Percentiles rank a stretch among this genome's conserved stretches.
Evolutionary conservation across 2,797 vertebrate genomes (phyloP).

Genomic region (Aeoliscus strigatus): DNA sequence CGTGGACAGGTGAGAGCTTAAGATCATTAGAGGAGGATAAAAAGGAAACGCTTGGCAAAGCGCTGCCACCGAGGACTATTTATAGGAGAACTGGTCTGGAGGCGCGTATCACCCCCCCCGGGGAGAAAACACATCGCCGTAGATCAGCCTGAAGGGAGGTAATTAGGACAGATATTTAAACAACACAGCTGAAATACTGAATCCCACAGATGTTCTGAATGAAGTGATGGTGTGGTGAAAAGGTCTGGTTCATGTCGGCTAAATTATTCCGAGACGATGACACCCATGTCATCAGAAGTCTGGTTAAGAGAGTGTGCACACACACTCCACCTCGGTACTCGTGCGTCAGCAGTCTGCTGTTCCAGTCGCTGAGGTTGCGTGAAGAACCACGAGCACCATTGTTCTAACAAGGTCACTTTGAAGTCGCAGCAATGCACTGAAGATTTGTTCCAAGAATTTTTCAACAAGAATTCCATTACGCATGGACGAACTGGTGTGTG

Average conservation of each 20-base stretch:
- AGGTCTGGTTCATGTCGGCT: conserved; percentile 46
- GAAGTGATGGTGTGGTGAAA: conserved; percentile 59
- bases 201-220: conserved; percentile 71
- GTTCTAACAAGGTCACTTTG: conserved; percentile 62
- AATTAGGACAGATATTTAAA: conserved; percentile 72
- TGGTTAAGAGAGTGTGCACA: conserved; percentile 64
- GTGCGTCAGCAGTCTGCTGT: conserved; percentile 47
- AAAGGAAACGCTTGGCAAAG: conserved; percentile 33
- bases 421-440: conserved; percentile 37
- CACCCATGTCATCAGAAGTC: conserved; percentile 47
- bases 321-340: conserved; percentile 23
- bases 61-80: conserved; percentile 49
- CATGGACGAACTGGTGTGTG: no score
- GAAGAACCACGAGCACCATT: conserved; percentile 45
- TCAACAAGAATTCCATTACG: conserved; percentile 45
- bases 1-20: conserved; percentile 52
- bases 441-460: conserved; percentile 44
- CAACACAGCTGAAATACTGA: conserved; percentile 69
- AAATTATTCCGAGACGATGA: conserved; percentile 63
- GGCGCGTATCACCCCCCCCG: conserved; percentile 44
- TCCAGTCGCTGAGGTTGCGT: conserved; percentile 31
- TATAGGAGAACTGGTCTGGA: conserved; percentile 56
- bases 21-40: conserved; percentile 53
- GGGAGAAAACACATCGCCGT: conserved; percentile 58
- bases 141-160: conserved; percentile 64